Evolutionary conservation across 2,113 vertebrate genomes (phyloP).

Genomic region (Triplophysa siluroides): DNA sequence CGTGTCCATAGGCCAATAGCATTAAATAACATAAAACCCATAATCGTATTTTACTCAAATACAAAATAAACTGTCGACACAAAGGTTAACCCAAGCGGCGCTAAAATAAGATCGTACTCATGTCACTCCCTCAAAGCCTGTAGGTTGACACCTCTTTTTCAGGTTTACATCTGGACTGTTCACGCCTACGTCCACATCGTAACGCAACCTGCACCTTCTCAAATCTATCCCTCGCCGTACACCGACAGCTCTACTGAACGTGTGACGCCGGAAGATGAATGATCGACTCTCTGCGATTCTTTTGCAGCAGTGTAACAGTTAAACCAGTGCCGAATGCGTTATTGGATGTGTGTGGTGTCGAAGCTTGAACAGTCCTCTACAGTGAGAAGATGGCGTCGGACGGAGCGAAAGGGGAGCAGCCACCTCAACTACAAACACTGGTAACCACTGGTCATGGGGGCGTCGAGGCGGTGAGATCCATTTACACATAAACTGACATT

Average conservation of each 20-base stretch:
- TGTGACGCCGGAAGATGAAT: slow-evolving; percentile 8
- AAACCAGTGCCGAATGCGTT: slow-evolving; percentile 71
- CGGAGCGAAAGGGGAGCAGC: slow-evolving; percentile 77
- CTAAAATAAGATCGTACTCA: slow-evolving; percentile 39
- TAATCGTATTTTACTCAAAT: background rate
- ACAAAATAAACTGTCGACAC: slow-evolving; percentile 14
- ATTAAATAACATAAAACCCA: background rate
- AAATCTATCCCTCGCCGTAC: background rate
- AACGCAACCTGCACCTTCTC: slow-evolving; percentile 30
- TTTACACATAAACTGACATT: background rate
- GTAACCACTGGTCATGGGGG: slow-evolving; percentile 70
- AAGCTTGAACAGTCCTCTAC: slow-evolving; percentile 72
- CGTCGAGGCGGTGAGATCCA: slow-evolving; percentile 73
- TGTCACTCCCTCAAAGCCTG: slow-evolving; percentile 56
- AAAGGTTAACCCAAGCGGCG: slow-evolving; percentile 32
- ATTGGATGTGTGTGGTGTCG: slow-evolving; percentile 55
- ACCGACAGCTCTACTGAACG: background rate
- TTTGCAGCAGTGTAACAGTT: slow-evolving; percentile 69
- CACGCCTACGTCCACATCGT: slow-evolving; percentile 54
- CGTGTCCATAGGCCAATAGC: background rate
- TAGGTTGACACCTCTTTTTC: slow-evolving; percentile 52
- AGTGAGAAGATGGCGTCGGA: slow-evolving; percentile 83
- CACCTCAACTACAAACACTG: slow-evolving; percentile 74
- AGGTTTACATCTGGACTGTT: slow-evolving; percentile 67
- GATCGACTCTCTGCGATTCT: slow-evolving; percentile 45